A percentile compares a stretch with the other conserved stretches of the same genome.
phyloP scores from a whole-genome alignment of 2,888 invertebrate species.

The Lacanobia oleracea region DNA sequence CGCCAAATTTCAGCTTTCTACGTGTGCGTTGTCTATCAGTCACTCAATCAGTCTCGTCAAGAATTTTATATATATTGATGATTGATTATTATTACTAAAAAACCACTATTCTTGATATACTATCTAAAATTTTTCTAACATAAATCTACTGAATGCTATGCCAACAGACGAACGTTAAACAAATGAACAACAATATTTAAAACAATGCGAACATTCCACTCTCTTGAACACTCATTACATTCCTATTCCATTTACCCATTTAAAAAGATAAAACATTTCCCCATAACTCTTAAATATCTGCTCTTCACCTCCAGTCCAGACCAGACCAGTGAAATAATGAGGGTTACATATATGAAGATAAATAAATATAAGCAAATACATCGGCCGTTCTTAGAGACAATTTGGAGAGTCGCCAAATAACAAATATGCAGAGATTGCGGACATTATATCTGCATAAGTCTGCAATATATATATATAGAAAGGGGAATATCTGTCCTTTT shows the following conservation, averaged over 20 bases:
- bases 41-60: too few species aligned
- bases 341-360: slow-evolving; percentile 56
- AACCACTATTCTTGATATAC: background rate
- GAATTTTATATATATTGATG: too few species aligned
- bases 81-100: too few species aligned
- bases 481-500: slow-evolving; percentile 20
- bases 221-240: background rate
- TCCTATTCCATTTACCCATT: slow-evolving; percentile 3
- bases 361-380: slow-evolving; percentile 65
- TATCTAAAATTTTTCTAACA: background rate
- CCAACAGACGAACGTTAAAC: background rate
- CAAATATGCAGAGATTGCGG: slow-evolving; percentile 67
- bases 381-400: slow-evolving; percentile 58
- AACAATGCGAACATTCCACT: background rate
- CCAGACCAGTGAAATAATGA: slow-evolving; percentile 53
- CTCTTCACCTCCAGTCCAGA: slow-evolving; percentile 45
- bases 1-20: too few species aligned
- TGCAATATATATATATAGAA: slow-evolving; percentile 50
- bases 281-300: slow-evolving; percentile 42
- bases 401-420: slow-evolving; percentile 73
- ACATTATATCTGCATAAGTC: slow-evolving; percentile 56
- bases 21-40: too few species aligned
- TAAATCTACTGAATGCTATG: background rate
- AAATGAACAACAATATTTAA: background rate
- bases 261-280: slow-evolving; percentile 22